phyloP scores from a whole-genome alignment of 92 coral and sea anemone genomes.

The Montipora capitata region DNA sequence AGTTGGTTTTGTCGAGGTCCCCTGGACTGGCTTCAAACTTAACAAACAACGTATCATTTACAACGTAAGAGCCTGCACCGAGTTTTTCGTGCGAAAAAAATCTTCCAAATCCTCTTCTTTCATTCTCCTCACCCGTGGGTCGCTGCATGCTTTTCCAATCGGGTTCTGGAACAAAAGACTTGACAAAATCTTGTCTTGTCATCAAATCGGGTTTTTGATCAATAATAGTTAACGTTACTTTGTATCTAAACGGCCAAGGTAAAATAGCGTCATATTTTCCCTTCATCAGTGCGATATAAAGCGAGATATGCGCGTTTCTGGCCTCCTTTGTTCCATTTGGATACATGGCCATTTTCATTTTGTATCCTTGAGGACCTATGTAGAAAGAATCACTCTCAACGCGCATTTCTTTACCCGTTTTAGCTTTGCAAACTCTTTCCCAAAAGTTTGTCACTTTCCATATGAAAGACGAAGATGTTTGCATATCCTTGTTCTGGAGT shows the following conservation, averaged over 20 bases:
- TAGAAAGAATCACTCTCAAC: slow-evolving; percentile 53
- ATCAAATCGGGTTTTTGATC: slow-evolving; percentile 61
- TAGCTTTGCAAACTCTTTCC: slow-evolving; percentile 51
- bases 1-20: background rate
- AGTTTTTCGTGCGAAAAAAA: slow-evolving; percentile 57
- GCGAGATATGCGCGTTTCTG: slow-evolving; percentile 39
- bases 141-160: slow-evolving; percentile 45
- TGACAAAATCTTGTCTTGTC: slow-evolving; percentile 59
- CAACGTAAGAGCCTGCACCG: slow-evolving; percentile 31
- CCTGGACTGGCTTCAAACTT: slow-evolving; percentile 59
- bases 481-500: slow-evolving; percentile 29
- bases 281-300: slow-evolving; percentile 63
- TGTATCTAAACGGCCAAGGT: slow-evolving; percentile 75
- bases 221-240: slow-evolving; percentile 57
- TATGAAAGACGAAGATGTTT: slow-evolving; percentile 25
- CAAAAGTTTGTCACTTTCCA: slow-evolving; percentile 55
- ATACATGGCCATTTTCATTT: slow-evolving; percentile 48
- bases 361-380: slow-evolving; percentile 53
- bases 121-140: slow-evolving; percentile 30
- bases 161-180: slow-evolving; percentile 45
- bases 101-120: slow-evolving; percentile 42
- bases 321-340: slow-evolving; percentile 61
- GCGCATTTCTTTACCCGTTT: slow-evolving; percentile 21
- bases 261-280: slow-evolving; percentile 71
- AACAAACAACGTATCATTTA: slow-evolving; percentile 70